Percentiles rank a stretch among this genome's conserved stretches.
These are phyloP conservation scores for Heliconius sara DNA, from an alignment of 2,888 invertebrate species.

Conservation along the genomic window DNA sequence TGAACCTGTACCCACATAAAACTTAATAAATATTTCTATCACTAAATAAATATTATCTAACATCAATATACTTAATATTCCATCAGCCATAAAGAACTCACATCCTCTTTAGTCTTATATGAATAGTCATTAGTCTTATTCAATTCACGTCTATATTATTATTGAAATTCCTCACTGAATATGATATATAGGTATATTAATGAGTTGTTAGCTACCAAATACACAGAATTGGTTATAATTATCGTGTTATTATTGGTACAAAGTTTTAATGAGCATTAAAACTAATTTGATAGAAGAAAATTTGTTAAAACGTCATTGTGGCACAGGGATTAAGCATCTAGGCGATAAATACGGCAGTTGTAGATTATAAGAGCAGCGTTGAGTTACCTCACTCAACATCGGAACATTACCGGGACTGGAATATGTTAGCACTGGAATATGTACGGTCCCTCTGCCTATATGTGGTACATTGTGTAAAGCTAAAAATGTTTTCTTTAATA, in stretches of 20 bases:
- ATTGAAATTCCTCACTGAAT: constrained; percentile 22
- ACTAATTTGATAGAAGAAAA: not conserved
- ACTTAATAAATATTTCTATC: too few relatives aligned
- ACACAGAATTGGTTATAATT: not conserved
- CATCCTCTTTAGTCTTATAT: constrained; percentile 1
- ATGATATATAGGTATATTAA: not conserved
- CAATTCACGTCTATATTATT: constrained; percentile 31
- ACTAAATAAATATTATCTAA: not conserved
- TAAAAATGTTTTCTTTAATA: too few relatives aligned
- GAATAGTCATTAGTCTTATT: constrained; percentile 34
- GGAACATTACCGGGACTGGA: not conserved
- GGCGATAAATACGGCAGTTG: not conserved
- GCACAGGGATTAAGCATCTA: not conserved
- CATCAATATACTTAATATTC: not conserved
- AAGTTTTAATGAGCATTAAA: not conserved
- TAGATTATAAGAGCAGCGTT: not conserved
- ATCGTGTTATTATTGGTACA: not conserved
- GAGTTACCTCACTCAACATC: not conserved
- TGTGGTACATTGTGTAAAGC: too few relatives aligned
- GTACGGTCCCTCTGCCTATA: too few relatives aligned
- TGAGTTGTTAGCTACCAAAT: constrained; percentile 21
- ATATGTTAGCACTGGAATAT: too few relatives aligned
- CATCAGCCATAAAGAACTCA: not conserved
- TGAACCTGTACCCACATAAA: too few relatives aligned
- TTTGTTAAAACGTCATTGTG: not conserved